A percentile compares a stretch with the other conserved stretches of the same genome.
Evolutionary conservation across 2,888 invertebrate species (phyloP).

Genomic region (Hyposoter didymator): DNA sequence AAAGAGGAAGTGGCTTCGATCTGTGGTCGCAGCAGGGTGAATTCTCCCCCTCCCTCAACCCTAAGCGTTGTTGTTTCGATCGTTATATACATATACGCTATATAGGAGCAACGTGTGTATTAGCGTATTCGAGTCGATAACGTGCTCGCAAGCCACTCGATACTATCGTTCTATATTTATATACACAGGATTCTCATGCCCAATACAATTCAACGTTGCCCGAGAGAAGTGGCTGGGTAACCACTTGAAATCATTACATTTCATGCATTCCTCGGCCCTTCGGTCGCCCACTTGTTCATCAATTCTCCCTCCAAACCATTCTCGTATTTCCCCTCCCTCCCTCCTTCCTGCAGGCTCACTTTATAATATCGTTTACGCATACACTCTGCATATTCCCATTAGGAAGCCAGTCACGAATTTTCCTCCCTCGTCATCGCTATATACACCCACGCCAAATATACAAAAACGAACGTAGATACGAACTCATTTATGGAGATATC

Average conservation of each 20-base stretch:
- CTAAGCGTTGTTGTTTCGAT: conserved; percentile 18
- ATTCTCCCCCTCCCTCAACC: conserved; percentile 10
- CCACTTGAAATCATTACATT: conserved; percentile 56
- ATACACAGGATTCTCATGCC: conserved; percentile 19
- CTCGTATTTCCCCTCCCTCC: background rate
- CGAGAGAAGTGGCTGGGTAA: conserved; percentile 23
- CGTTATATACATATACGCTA: conserved; percentile 14
- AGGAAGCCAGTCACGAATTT: conserved; percentile 46
- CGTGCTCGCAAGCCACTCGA: conserved; percentile 35
- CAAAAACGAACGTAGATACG: background rate
- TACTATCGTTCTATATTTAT: conserved; percentile 24
- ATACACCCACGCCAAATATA: background rate
- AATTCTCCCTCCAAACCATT: conserved; percentile 32
- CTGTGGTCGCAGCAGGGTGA: conserved; percentile 20
- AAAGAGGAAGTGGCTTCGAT: conserved; percentile 30
- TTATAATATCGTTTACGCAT: conserved; percentile 27
- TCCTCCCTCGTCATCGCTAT: background rate
- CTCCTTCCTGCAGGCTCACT: conserved; percentile 5
- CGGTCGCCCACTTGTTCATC: conserved; percentile 40
- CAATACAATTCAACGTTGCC: conserved; percentile 17
- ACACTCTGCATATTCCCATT: conserved; percentile 42
- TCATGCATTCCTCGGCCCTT: conserved; percentile 41
- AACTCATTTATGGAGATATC: conserved; percentile 17
- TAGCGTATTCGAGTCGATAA: conserved; percentile 49
- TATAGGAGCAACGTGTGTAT: conserved; percentile 11